A percentile compares a stretch with the other conserved stretches of the same genome.
Evolutionary conservation across 2,888 invertebrate species (phyloP).

Genomic region (Cabera pusaria): DNA sequence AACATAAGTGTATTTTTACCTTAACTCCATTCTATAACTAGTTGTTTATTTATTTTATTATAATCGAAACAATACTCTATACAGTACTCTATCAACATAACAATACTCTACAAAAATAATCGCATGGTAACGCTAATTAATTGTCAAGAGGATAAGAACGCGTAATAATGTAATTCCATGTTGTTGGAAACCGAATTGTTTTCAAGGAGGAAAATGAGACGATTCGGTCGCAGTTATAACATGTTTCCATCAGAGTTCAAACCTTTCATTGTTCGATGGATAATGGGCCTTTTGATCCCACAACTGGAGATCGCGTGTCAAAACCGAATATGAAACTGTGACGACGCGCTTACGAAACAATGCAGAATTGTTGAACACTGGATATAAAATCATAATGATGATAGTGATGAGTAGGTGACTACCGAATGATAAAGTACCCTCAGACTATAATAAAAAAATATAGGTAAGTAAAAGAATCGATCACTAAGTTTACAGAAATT

Average conservation of each 20-base stretch:
- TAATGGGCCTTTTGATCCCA: conserved; percentile 32
- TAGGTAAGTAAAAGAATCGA: no score
- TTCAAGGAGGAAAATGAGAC: conserved; percentile 13
- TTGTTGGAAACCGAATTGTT: conserved; percentile 12
- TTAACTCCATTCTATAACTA: conserved; percentile 12
- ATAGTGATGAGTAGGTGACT: no score
- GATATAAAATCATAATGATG: background rate
- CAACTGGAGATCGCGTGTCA: conserved; percentile 44
- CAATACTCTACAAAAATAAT: no score
- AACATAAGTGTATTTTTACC: conserved; percentile 16
- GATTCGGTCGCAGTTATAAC: conserved; percentile 7
- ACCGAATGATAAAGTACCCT: no score
- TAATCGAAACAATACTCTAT: no score
- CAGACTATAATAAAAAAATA: no score
- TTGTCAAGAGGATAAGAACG: conserved; percentile 29
- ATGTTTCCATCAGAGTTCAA: conserved; percentile 41
- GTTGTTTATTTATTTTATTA: conserved; percentile 20
- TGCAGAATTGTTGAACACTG: conserved; percentile 4
- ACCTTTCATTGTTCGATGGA: conserved; percentile 47
- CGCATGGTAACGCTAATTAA: conserved; percentile 27
- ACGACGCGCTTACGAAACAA: background rate
- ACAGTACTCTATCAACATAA: no score
- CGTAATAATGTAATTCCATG: conserved; percentile 5
- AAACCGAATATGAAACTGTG: conserved; percentile 30
- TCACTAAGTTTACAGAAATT: no score